A percentile compares a stretch with the other conserved stretches of the same genome.
Evolutionary conservation across 2,797 vertebrate species (phyloP).

Genomic region (Distichodus sexfasciatus): DNA sequence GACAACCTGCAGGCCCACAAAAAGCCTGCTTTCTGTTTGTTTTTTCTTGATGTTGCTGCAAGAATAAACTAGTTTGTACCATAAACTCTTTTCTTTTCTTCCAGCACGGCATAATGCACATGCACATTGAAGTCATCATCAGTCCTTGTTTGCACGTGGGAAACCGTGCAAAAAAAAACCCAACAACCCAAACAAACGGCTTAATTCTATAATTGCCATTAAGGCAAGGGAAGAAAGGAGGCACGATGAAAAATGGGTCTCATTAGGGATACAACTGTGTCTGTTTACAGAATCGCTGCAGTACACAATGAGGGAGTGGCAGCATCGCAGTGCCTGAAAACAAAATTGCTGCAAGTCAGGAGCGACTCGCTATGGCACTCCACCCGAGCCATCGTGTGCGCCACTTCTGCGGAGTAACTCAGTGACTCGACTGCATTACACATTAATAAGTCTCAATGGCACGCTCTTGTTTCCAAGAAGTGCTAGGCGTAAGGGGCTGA

Average conservation of each 20-base stretch:
- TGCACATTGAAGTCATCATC: slow-evolving; percentile 3
- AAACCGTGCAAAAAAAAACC: neutral
- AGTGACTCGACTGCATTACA: neutral
- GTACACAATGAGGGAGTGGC: slow-evolving; percentile 20
- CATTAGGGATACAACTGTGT: neutral
- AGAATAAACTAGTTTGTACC: neutral
- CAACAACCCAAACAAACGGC: too few relatives aligned
- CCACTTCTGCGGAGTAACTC: slow-evolving; percentile 15
- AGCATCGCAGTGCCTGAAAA: neutral
- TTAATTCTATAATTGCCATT: neutral
- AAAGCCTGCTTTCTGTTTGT: neutral
- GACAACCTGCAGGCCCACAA: neutral
- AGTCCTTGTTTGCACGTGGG: neutral
- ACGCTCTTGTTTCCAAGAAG: slow-evolving; percentile 33
- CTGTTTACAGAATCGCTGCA: neutral
- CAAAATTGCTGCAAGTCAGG: neutral
- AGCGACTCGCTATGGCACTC: slow-evolving; percentile 6
- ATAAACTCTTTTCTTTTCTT: neutral
- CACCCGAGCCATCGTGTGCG: slow-evolving; percentile 23
- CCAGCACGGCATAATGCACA: neutral
- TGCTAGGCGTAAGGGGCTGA: neutral
- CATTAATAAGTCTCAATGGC: slow-evolving; percentile 33
- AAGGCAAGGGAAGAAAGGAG: too few relatives aligned
- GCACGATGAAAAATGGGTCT: neutral
- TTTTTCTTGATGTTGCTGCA: neutral